Base-by-base conservation (phyloP, 2,113 vertebrate species). In the Mustela nigripes region DNA sequence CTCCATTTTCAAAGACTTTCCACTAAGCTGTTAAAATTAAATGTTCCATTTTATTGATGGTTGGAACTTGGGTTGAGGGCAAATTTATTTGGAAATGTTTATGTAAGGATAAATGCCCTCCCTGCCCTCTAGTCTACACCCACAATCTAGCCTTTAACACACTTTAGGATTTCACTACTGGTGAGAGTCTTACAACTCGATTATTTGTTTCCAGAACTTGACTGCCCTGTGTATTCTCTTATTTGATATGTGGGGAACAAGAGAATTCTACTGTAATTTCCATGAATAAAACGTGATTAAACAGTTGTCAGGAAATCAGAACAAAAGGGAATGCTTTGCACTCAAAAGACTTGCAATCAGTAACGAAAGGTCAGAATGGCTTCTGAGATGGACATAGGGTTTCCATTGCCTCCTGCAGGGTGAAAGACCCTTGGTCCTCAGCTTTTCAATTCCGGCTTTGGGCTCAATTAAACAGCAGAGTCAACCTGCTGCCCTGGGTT, bases 231-330 rank as follows among this genome's bases (percentile, higher is more conserved):
- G 73, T 56, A 84, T 94, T 97, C 93, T 95, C 85, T 94, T 95
- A 62, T 83, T 96, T 96, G 89, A 83, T 95, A 78, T 58, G 24
- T 67, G 65, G 86, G 89, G 84, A 96, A 89, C 36, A 97, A 92
- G 94, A 82, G 67, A 74, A 80, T 76, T 95, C 82, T 60, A n/a
- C 82, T 88, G 24, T 96, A 96, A 95, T 96, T 98, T 92, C 95
- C 97, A n/a, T 97, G 94, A 98, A 97, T 89, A 97, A 96, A 97
- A 84, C n/a, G 39, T 94, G 96, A 98, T 98, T 98, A 97, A 96
- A 60, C 22, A 83, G 65, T 74, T 78, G 62, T 88, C 82, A 80
- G 85, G 69, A 83, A 96, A 95, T 93, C 95, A 94, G 90, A 96
- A 95, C 84, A 58, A 93, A 95, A 96, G 50, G 28, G n/a, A 60